These are phyloP conservation scores for Crotalus tigris DNA, from an alignment of 2,113 vertebrate genomes.

Conservation along the genomic window DNA sequence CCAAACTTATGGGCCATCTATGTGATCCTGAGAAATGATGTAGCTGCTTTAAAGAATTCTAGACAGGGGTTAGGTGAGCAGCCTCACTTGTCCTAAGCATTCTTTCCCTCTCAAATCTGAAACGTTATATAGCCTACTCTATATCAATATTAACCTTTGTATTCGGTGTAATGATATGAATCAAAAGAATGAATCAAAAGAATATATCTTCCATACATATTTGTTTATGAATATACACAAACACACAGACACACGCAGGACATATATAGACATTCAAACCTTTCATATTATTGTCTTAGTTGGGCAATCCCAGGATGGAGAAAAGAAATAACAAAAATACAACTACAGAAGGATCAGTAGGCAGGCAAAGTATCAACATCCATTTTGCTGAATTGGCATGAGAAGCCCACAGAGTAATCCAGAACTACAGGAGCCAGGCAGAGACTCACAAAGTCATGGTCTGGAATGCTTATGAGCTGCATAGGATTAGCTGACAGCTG, in stretches of 20 bases:
- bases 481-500: not conserved
- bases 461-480: not conserved
- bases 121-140: not conserved
- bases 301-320: not conserved
- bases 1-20: not conserved
- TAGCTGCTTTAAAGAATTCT: not conserved
- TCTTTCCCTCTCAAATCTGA: not conserved
- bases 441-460: not conserved
- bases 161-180: not conserved
- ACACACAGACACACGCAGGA: not conserved
- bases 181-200: not conserved
- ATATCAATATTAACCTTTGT: not conserved
- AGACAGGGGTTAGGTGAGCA: not conserved
- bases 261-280: not conserved
- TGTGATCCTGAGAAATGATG: not conserved
- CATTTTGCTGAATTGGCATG: not conserved
- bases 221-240: not conserved
- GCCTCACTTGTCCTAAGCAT: not conserved
- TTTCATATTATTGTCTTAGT: not conserved
- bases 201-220: not conserved
- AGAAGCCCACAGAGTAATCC: not conserved
- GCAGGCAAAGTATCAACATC: not conserved
- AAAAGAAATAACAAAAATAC: not conserved
- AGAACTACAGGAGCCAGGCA: not conserved
- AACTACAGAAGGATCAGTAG: not conserved